These are phyloP conservation scores for Drosophila kanapiae DNA, from an alignment of 1,140 invertebrate species.

Conservation along the genomic window DNA sequence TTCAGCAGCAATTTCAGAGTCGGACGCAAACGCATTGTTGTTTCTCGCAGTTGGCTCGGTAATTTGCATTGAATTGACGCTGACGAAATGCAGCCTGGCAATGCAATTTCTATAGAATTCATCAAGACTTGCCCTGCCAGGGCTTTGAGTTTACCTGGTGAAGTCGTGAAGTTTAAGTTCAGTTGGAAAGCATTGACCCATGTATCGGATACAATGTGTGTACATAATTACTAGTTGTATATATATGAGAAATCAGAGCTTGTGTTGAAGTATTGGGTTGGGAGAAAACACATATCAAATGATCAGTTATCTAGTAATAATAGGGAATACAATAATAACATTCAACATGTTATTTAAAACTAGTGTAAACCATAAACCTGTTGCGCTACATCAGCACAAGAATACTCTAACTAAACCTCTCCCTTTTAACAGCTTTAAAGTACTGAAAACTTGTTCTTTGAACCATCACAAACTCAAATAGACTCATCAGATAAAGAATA, in stretches of 20 bases:
- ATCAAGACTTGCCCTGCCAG: conserved; percentile 16
- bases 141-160: conserved; percentile 18
- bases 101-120: conserved; percentile 55
- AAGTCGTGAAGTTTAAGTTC: conserved; percentile 16
- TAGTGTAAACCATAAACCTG: too few species aligned
- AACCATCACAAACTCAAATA: background rate
- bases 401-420: too few species aligned
- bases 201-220: conserved; percentile 23
- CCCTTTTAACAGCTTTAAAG: background rate
- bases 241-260: conserved; percentile 25
- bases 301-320: background rate
- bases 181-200: conserved; percentile 32
- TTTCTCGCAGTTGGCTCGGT: conserved; percentile 18
- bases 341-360: background rate
- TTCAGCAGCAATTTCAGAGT: conserved; percentile 49
- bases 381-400: too few species aligned
- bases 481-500: conserved; percentile 9
- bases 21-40: conserved; percentile 40
- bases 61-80: conserved; percentile 63
- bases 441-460: background rate
- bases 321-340: background rate
- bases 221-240: conserved; percentile 2
- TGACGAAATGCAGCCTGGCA: conserved; percentile 52
- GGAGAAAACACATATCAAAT: conserved; percentile 3
- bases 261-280: background rate